phyloP scores from a whole-genome alignment of 2,797 vertebrate species.

The Notolabrus celidotus region DNA sequence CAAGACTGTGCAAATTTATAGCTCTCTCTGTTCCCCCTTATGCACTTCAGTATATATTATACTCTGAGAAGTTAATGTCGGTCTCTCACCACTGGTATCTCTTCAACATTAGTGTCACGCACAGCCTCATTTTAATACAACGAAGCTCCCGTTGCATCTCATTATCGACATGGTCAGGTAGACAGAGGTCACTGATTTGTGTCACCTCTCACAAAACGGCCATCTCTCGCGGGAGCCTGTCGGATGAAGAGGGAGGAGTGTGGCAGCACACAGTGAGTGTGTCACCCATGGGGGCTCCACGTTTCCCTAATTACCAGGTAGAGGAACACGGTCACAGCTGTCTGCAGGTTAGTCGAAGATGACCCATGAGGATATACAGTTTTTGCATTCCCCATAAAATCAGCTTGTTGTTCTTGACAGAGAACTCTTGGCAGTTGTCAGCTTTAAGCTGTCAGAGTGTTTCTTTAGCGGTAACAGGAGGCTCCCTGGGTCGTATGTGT shows the following conservation, averaged over 20 bases:
- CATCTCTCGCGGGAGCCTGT: slow-evolving; percentile 65
- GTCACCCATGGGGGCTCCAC: slow-evolving; percentile 63
- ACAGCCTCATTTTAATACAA: slow-evolving; percentile 80
- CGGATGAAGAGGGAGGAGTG: slow-evolving; percentile 61
- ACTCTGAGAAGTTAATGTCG: slow-evolving; percentile 40
- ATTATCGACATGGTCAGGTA: slow-evolving; percentile 80
- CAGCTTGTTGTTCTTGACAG: slow-evolving; percentile 51
- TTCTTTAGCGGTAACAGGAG: slow-evolving; percentile 34
- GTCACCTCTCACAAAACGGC: slow-evolving; percentile 79
- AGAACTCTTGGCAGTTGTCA: slow-evolving; percentile 54
- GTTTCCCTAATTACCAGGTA: slow-evolving; percentile 76
- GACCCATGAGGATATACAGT: slow-evolving; percentile 69
- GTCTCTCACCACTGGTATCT: slow-evolving; percentile 37
- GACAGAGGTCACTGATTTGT: slow-evolving; percentile 81
- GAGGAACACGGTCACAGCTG: slow-evolving; percentile 74
- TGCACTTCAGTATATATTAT: slow-evolving; percentile 21
- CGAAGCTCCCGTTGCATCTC: slow-evolving; percentile 80
- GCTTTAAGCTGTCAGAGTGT: slow-evolving; percentile 46
- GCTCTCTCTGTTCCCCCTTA: not conserved
- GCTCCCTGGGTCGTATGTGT: slow-evolving; percentile 14
- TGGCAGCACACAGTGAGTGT: slow-evolving; percentile 46
- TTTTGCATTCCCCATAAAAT: slow-evolving; percentile 63
- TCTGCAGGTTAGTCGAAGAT: slow-evolving; percentile 73
- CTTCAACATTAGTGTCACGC: slow-evolving; percentile 73
- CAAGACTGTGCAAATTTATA: not conserved